phyloP scores from a whole-genome alignment of 2,888 invertebrate species.

The Choreutis nemorana region DNA sequence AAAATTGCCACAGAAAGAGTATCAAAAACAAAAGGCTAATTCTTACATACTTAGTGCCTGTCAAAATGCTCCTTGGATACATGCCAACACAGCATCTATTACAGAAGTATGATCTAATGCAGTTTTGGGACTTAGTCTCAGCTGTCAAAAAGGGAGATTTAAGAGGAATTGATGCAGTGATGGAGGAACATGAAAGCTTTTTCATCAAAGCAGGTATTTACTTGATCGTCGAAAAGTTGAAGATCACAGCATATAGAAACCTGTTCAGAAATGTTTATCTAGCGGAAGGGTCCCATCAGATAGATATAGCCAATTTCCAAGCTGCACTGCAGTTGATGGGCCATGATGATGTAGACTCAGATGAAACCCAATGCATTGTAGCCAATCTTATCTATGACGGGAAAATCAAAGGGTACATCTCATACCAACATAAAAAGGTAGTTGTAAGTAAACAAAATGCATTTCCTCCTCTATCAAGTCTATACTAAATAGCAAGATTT shows the following conservation, averaged over 20 bases:
- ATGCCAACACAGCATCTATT: constrained; percentile 87
- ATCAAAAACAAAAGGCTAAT: constrained; percentile 90
- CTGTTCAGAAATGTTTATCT: constrained; percentile 91
- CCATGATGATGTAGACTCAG: constrained; percentile 85
- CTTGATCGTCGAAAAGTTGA: constrained; percentile 94
- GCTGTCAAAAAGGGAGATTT: constrained; percentile 93
- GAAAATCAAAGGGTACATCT: constrained; percentile 98
- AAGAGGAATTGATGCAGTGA: constrained; percentile 80
- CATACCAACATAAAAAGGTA: constrained; percentile 95
- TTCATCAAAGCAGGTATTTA: constrained; percentile 98
- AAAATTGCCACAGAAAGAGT: constrained; percentile 83
- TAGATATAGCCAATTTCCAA: constrained; percentile 86
- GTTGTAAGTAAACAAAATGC: constrained; percentile 98
- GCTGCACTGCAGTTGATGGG: constrained; percentile 83
- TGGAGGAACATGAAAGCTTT: constrained; percentile 88
- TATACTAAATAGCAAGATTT: constrained; percentile 41
- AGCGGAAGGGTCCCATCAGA: constrained; percentile 81
- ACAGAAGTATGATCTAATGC: constrained; percentile 87
- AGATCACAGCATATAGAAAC: constrained; percentile 94
- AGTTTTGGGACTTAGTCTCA: constrained; percentile 88
- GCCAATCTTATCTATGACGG: constrained; percentile 97
- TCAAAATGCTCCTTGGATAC: constrained; percentile 95
- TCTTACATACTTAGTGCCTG: constrained; percentile 93
- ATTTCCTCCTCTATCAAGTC: constrained; percentile 81
- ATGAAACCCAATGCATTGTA: constrained; percentile 95